These are phyloP conservation scores for Myiozetetes cayanensis DNA, from an alignment of 2,113 vertebrate genomes.

Conservation along the genomic window DNA sequence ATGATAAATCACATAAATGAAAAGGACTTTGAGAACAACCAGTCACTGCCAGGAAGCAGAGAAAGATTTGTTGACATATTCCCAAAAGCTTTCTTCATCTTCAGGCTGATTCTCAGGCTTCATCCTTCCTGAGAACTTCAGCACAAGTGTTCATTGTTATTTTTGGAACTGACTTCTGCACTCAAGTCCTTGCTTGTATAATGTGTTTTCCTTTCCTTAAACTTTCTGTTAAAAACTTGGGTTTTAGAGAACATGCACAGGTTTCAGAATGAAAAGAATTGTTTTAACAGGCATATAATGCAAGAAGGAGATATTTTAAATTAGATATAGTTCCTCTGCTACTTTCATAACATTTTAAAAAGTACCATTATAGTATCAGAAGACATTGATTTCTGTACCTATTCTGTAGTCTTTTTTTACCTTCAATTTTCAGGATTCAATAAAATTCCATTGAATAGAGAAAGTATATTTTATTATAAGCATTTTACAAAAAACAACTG, in stretches of 20 bases:
- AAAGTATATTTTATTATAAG: background rate
- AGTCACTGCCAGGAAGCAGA: background rate
- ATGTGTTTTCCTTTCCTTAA: background rate
- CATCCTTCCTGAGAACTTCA: slow-evolving; percentile 45
- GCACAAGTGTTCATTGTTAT: slow-evolving; percentile 29
- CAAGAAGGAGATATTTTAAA: background rate
- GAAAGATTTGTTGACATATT: slow-evolving; percentile 41
- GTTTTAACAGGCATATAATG: background rate
- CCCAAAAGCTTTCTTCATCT: slow-evolving; percentile 13
- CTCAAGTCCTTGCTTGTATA: background rate
- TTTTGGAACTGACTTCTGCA: slow-evolving; percentile 42
- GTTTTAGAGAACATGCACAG: background rate
- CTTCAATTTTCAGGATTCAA: background rate
- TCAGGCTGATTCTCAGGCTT: slow-evolving; percentile 36
- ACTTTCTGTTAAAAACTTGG: background rate
- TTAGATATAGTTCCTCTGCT: background rate
- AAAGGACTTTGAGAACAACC: slow-evolving; percentile 1
- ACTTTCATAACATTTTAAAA: background rate
- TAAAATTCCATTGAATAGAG: background rate
- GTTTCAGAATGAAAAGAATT: background rate
- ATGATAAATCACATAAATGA: background rate
- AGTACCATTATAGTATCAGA: background rate
- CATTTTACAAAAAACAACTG: background rate
- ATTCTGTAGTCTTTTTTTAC: background rate
- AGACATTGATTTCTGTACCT: background rate